These are phyloP conservation scores for Beaufortia kweichowensis DNA, from an alignment of 2,113 vertebrate genomes.

Conservation along the genomic window DNA sequence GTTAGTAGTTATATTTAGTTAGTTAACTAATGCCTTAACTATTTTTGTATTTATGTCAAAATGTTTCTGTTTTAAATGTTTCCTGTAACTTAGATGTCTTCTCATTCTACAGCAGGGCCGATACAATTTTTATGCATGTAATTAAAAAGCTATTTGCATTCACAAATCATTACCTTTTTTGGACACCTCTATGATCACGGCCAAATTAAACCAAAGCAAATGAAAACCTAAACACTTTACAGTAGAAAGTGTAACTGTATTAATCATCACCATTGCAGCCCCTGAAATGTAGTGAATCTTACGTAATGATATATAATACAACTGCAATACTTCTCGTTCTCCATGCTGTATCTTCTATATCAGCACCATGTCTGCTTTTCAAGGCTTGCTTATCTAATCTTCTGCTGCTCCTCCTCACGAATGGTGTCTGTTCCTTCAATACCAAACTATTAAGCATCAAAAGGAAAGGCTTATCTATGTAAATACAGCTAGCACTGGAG, in stretches of 20 bases:
- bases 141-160: background rate
- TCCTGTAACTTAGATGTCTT: too few relatives aligned
- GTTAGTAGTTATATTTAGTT: too few relatives aligned
- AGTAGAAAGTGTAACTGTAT: conserved; percentile 12
- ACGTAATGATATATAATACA: conserved; percentile 33
- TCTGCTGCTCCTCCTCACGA: conserved; percentile 42
- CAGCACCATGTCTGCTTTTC: conserved; percentile 40
- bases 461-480: conserved; percentile 58
- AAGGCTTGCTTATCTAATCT: conserved; percentile 52
- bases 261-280: background rate
- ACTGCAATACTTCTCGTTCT: conserved; percentile 9
- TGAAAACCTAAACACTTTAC: background rate
- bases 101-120: too few relatives aligned
- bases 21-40: too few relatives aligned
- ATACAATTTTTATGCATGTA: too few relatives aligned
- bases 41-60: too few relatives aligned
- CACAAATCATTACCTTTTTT: too few relatives aligned
- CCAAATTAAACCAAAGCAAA: background rate
- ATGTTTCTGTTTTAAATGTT: too few relatives aligned
- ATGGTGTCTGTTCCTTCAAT: conserved; percentile 48
- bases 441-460: conserved; percentile 59
- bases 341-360: background rate
- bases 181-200: background rate
- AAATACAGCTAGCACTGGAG: conserved; percentile 48
- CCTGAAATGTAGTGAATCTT: conserved; percentile 21